Evolutionary conservation across 2,888 invertebrate genomes (phyloP), one percentile per base, ranked within the genome.

Genomic region (Sclerodermus sp.): DNA sequence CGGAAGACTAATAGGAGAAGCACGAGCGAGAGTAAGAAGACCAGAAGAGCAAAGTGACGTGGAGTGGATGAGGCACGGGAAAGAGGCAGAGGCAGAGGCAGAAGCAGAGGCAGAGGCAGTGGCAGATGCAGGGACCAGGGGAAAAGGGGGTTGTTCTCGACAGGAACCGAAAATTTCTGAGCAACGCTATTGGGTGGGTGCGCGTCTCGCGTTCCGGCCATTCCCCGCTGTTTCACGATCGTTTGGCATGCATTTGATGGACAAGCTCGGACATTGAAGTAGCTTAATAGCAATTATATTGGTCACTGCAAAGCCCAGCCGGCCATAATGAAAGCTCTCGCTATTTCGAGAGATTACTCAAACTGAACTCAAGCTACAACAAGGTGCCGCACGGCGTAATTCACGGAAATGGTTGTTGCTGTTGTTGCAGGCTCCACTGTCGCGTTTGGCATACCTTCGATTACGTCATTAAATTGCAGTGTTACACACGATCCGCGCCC

Each of bases 261-360:
- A 55, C 41, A 38, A 49, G 40, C 42, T 15, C 29, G 42, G 40
- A 39, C 42, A 23, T 12, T 13, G 40, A 9, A 45, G 31, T 46
- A 47, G 63, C 53, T 70, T 66, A 67, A 70, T 67, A 65, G 62
- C 65, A 62, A 70, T 38, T 38, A 38, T 71, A 71, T 71, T 60
- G 67, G 62, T 63, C 55, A 50, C 58, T 62, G 64, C 64, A 68
- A 66, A 68, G 56, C 59, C 23, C 4, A 8, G 23, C 57, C 49
- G 45, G 39, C 53, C 53, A 64, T 67, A 67, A 67, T 67, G 64
- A 67, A 62, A 64, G 60, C 54, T 48, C 50, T 43, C 53, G 62
- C 62, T 62, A 66, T 67, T 67, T 67, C 64, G 50, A 36, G 60
- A 63, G 64, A 62, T 60, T 66, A 64, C 64, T 66, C 34, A 34